Evolutionary conservation across 2,797 vertebrate species (phyloP).

Genomic region (Melanotaenia nigrans): DNA sequence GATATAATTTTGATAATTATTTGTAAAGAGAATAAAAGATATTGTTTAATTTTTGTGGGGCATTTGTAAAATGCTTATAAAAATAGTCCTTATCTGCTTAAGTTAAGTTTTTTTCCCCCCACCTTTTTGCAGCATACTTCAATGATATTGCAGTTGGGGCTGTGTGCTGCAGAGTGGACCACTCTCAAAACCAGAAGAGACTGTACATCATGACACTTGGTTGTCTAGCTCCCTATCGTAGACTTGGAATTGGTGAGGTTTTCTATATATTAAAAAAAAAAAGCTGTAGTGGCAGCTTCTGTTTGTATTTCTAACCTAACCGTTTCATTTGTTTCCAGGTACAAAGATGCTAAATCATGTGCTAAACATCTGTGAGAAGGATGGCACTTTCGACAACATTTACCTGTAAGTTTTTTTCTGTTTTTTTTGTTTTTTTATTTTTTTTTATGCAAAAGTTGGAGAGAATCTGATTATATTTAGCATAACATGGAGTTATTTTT

Average conservation of each 20-base stretch:
- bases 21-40: not conserved
- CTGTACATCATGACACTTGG: slow-evolving; percentile 99
- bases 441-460: slow-evolving; percentile 9
- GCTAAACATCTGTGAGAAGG: slow-evolving; percentile 99
- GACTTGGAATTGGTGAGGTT: slow-evolving; percentile 96
- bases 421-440: too few relatives aligned
- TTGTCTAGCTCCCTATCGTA: slow-evolving; percentile 97
- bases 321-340: slow-evolving; percentile 79
- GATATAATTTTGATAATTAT: not conserved
- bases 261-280: not conserved
- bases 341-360: slow-evolving; percentile 99
- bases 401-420: slow-evolving; percentile 91
- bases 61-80: not conserved
- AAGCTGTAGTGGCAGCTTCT: not conserved
- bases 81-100: not conserved
- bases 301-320: not conserved
- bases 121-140: slow-evolving; percentile 91
- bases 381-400: slow-evolving; percentile 99
- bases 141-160: slow-evolving; percentile 99
- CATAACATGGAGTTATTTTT: not conserved
- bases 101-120: not conserved
- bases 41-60: not conserved
- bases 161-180: slow-evolving; percentile 98
- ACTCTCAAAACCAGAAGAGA: slow-evolving; percentile 99
- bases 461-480: not conserved